Percentiles rank a stretch among this genome's conserved stretches.
phyloP scores from a whole-genome alignment of 2,888 invertebrate species.

The Xestia xanthographa region DNA sequence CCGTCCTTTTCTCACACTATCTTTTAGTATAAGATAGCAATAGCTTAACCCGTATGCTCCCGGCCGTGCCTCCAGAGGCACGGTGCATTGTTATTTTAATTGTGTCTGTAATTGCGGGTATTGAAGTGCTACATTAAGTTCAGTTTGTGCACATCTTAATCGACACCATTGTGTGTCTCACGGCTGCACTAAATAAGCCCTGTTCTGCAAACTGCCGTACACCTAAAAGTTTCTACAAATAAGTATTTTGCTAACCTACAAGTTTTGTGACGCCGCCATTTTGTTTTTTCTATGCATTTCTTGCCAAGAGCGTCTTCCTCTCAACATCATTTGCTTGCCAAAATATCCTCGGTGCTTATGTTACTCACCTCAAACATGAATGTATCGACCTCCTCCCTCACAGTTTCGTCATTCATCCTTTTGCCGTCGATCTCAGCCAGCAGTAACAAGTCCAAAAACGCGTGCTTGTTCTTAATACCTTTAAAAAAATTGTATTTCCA shows the following conservation, averaged over 20 bases:
- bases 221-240: too few relatives aligned
- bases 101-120: too few relatives aligned
- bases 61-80: too few relatives aligned
- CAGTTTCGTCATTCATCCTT: conserved; percentile 90
- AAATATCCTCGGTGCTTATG: background rate
- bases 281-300: background rate
- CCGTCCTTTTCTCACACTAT: too few relatives aligned
- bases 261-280: too few relatives aligned
- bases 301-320: background rate
- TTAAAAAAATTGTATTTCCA: background rate
- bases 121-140: too few relatives aligned
- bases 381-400: conserved; percentile 93
- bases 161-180: too few relatives aligned
- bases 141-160: too few relatives aligned
- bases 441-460: conserved; percentile 93
- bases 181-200: background rate
- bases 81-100: too few relatives aligned
- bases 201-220: background rate
- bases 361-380: conserved; percentile 93
- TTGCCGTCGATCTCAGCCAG: conserved; percentile 91
- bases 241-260: too few relatives aligned
- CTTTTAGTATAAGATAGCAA: too few relatives aligned
- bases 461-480: conserved; percentile 91
- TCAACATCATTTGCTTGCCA: background rate
- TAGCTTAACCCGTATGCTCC: too few relatives aligned